Percentiles rank a stretch among this genome's conserved stretches.
Conservation (phyloP, 2,797 vertebrate genomes). For the Pagetopsis macropterus region DNA sequence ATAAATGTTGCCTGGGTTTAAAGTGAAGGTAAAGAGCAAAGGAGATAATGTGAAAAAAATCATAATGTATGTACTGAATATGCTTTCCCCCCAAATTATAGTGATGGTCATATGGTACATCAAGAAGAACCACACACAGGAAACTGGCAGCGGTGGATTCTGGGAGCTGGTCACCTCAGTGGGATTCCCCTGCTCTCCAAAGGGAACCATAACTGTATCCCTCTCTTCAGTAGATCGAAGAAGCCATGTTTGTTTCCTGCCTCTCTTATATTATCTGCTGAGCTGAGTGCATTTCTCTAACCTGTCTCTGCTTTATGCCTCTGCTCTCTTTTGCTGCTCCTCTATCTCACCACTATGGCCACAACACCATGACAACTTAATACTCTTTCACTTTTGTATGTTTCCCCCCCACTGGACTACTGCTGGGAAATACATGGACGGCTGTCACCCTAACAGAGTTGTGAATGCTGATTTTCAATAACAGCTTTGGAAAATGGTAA, state of each 20-base stretch:
- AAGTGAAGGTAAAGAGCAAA: conserved; percentile 2
- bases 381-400: background rate
- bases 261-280: conserved; percentile 55
- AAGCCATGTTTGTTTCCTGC: conserved; percentile 52
- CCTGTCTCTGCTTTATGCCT: conserved; percentile 52
- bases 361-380: conserved; percentile 28
- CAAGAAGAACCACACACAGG: conserved; percentile 48
- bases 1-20: background rate
- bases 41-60: background rate
- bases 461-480: conserved; percentile 27
- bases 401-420: conserved; percentile 1
- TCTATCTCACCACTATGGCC: conserved; percentile 27
- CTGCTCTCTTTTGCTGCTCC: conserved; percentile 24
- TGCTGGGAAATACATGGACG: conserved; percentile 29
- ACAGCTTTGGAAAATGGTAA: conserved; percentile 28
- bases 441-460: conserved; percentile 17
- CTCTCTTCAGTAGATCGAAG: conserved; percentile 24
- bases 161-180: conserved; percentile 50
- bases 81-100: background rate
- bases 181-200: conserved; percentile 60
- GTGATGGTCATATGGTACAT: conserved; percentile 45
- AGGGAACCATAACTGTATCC: conserved; percentile 26
- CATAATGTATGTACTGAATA: background rate
- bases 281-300: conserved; percentile 47
- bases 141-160: conserved; percentile 50